Conservation (phyloP, 2,888 invertebrate genomes). For the Harpalus rufipes region DNA sequence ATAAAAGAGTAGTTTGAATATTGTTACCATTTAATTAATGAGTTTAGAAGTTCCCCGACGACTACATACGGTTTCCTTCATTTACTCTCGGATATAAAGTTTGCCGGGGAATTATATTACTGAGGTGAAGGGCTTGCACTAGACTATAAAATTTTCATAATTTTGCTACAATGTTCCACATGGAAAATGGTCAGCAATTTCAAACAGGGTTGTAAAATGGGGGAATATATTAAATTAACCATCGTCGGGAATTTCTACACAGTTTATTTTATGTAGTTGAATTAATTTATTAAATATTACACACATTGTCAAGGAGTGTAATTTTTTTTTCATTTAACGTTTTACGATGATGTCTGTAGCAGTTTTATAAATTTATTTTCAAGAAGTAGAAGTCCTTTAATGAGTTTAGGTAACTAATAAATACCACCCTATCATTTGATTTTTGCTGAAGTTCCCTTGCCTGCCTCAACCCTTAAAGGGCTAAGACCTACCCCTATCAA, state of each 20-base stretch:
- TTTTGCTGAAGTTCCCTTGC: constrained; percentile 5
- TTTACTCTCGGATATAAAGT: constrained; percentile 24
- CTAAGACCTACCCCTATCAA: neutral
- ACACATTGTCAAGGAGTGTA: too few species aligned
- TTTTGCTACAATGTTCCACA: constrained; percentile 13
- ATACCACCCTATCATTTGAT: neutral
- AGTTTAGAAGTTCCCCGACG: neutral
- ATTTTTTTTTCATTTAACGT: too few species aligned
- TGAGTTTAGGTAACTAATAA: neutral
- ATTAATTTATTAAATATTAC: neutral
- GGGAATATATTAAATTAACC: neutral
- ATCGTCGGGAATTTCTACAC: neutral
- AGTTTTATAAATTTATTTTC: too few species aligned
- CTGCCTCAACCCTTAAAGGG: constrained; percentile 5
- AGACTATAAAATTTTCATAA: constrained; percentile 33
- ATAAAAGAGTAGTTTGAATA: neutral
- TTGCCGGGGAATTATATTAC: constrained; percentile 15
- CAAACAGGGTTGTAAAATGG: neutral
- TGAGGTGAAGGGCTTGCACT: neutral
- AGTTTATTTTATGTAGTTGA: neutral
- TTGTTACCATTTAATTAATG: constrained; percentile 2
- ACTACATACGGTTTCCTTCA: constrained; percentile 7
- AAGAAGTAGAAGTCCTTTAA: too few species aligned
- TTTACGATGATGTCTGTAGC: too few species aligned
- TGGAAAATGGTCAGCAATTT: constrained; percentile 21